Base-by-base conservation (phyloP, 1,140 invertebrate genomes). In the Drosophila nigromelanica region DNA sequence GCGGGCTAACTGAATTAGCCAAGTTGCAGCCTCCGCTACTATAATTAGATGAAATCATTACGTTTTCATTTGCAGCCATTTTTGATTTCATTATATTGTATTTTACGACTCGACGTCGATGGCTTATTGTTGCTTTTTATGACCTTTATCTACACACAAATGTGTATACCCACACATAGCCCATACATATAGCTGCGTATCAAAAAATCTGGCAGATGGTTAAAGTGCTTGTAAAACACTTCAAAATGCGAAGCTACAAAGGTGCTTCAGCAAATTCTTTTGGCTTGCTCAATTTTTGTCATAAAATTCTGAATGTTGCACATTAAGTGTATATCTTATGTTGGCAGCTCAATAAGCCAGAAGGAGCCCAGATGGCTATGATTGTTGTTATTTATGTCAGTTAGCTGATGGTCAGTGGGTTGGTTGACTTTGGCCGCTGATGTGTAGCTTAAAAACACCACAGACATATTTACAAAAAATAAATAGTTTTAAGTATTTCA, bases 41-140 rank as follows among this genome's bases (percentile, higher is more conserved):
- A 76, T 89, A 87, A 87, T 87, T 87, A 89, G 79, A 87, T 89
- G 79, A 87, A 87, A 89, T 87, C 83, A 89, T 89, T 89, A 83
- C 78, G 76, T 72, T 87, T 89, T 76, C 76, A 82, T 87, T 86
- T 82, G 63, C 74, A 76, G 82, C 51, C 63, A 78, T 78, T 86
- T 74, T 75, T 81, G 78, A 86, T 86, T 86, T 78, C 66, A 87
- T 86, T 86, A 78, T 87, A 78, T 77, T 77, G 78, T 67, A 87
- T 75, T 86, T 86, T 87, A 81, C 51, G 56, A 54, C 39, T 11
- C 24, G 40, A 39, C 50, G 5, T 45, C 30, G 10, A 52, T 24
- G 50, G 47, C 75, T 56, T 70, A 52, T 70, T 59, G 50, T 61
- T 50, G 51, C 55, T 66, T 66, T 86, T 81, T 78, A 86, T 54